Evolutionary conservation across 1,140 invertebrate genomes (phyloP).

Genomic region (Scaptomyza graminum): DNA sequence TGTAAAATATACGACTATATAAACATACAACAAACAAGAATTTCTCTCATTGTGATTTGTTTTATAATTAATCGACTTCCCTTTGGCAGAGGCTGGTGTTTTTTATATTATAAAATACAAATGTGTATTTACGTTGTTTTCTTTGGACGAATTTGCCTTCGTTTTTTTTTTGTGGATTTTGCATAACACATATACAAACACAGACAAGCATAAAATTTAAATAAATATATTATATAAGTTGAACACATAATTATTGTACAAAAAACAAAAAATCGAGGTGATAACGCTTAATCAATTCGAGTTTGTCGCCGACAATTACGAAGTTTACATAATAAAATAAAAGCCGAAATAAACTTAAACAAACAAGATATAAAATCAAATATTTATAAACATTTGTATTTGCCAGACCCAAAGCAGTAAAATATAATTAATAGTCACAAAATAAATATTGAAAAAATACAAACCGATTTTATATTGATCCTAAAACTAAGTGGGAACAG

Average conservation of each 20-base stretch:
- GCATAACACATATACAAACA: constrained; percentile 29
- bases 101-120: constrained; percentile 22
- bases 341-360: constrained; percentile 37
- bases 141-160: constrained; percentile 53
- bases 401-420: constrained; percentile 65
- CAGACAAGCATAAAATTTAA: constrained; percentile 36
- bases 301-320: constrained; percentile 65
- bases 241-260: constrained; percentile 56
- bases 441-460: constrained; percentile 61
- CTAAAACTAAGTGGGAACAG: not conserved
- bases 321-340: constrained; percentile 62
- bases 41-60: constrained; percentile 63
- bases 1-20: constrained; percentile 48
- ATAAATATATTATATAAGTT: constrained; percentile 57
- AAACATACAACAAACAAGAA: constrained; percentile 42
- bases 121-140: constrained; percentile 40
- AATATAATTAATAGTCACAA: constrained; percentile 66
- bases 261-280: constrained; percentile 50
- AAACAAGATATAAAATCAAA: constrained; percentile 66
- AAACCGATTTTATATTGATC: constrained; percentile 1
- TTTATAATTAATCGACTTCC: constrained; percentile 43
- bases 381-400: constrained; percentile 78
- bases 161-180: constrained; percentile 33
- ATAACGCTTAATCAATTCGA: constrained; percentile 61
- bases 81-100: constrained; percentile 41